These are phyloP conservation scores for Deroplatys truncata DNA, from an alignment of 2,888 invertebrate genomes.

Conservation along the genomic window DNA sequence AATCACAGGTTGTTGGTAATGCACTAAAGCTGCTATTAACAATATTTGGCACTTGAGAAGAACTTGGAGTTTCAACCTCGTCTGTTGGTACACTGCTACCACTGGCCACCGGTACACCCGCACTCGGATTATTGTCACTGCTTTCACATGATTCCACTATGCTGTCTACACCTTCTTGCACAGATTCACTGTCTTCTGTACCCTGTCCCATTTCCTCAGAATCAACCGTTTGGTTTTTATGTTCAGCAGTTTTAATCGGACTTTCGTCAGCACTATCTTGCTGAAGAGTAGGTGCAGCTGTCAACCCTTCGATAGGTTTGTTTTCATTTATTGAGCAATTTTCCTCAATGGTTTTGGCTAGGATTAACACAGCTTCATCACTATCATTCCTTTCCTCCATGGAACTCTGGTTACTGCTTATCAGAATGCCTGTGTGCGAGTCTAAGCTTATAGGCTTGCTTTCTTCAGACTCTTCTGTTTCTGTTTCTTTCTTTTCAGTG, in stretches of 20 bases:
- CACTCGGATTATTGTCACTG: background rate
- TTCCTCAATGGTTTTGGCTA: constrained; percentile 5
- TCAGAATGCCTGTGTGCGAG: background rate
- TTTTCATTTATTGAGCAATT: constrained; percentile 3
- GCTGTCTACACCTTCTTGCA: background rate
- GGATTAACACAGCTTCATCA: constrained; percentile 22
- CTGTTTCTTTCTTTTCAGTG: constrained; percentile 36
- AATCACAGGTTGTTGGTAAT: constrained; percentile 20
- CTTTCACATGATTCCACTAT: constrained; percentile 1
- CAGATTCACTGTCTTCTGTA: constrained; percentile 2
- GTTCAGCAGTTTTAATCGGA: constrained; percentile 35
- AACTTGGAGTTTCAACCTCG: constrained; percentile 10
- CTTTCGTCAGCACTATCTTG: constrained; percentile 23
- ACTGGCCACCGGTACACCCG: background rate
- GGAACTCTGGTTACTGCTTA: constrained; percentile 5
- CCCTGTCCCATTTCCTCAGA: constrained; percentile 35
- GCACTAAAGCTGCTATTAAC: background rate
- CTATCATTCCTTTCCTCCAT: constrained; percentile 33
- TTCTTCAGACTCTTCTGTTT: constrained; percentile 38
- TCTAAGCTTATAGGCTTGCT: constrained; percentile 31
- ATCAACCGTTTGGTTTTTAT: constrained; percentile 37
- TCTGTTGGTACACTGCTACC: background rate
- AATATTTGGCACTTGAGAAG: constrained; percentile 29
- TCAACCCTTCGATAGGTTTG: constrained; percentile 28
- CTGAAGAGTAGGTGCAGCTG: constrained; percentile 31